Conservation (phyloP, 2,888 invertebrate species). For the Escarpia spicata region DNA sequence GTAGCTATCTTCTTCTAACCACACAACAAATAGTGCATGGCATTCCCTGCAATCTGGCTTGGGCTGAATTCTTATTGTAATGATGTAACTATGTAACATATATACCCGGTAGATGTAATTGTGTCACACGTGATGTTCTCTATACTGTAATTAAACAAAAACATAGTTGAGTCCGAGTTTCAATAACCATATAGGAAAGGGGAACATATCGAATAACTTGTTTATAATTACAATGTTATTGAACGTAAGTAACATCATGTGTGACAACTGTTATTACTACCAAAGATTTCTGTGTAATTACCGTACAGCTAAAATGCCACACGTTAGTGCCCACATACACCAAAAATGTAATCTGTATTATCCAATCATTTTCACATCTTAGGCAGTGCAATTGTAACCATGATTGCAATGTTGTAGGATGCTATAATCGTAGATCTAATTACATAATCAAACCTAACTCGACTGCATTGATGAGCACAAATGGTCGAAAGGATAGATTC, state of each 20-base stretch:
- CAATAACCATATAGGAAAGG: background rate
- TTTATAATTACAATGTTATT: too few relatives aligned
- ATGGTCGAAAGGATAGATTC: background rate
- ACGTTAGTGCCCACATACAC: too few relatives aligned
- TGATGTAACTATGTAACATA: background rate
- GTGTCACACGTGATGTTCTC: background rate
- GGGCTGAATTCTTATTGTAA: background rate
- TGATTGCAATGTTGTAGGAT: background rate
- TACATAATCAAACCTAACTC: background rate
- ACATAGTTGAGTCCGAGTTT: background rate
- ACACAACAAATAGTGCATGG: background rate
- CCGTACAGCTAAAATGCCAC: background rate
- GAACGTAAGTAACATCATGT: too few relatives aligned
- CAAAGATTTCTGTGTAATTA: background rate
- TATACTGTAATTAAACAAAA: background rate
- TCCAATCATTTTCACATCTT: background rate
- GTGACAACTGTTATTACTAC: background rate
- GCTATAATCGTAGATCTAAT: background rate
- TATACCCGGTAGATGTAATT: background rate
- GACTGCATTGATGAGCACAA: background rate
- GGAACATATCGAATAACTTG: too few relatives aligned
- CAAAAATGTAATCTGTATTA: too few relatives aligned
- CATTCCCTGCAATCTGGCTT: background rate
- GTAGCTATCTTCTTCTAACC: background rate
- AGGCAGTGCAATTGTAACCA: background rate